Evolutionary conservation across 2,797 vertebrate species (phyloP).

Genomic region (Chloroceryle inda): DNA sequence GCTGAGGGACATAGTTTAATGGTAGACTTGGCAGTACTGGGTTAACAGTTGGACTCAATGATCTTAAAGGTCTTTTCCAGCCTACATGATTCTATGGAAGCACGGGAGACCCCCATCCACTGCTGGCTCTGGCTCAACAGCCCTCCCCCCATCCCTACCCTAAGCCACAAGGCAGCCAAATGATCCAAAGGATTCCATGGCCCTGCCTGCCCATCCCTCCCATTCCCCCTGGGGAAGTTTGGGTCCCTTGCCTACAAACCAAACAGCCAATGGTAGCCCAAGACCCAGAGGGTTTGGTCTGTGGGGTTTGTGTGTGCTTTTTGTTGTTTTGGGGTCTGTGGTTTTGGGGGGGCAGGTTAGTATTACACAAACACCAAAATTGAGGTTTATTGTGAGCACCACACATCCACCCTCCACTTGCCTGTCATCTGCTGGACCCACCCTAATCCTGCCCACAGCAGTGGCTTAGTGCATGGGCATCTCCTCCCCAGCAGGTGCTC

Average conservation of each 20-base stretch:
- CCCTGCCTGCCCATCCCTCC: background rate
- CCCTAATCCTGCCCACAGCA: background rate
- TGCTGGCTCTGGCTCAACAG: background rate
- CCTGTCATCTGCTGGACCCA: background rate
- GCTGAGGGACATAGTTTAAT: background rate
- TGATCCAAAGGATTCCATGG: background rate
- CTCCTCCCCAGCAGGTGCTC: slow-evolving; percentile 47
- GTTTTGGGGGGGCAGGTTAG: no score
- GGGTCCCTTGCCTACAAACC: background rate
- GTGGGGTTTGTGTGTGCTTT: no score
- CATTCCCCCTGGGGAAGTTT: background rate
- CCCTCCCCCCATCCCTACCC: background rate
- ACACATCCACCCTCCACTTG: background rate
- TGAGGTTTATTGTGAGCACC: slow-evolving; percentile 16
- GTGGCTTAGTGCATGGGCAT: background rate
- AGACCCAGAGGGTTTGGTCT: background rate
- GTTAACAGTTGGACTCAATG: background rate
- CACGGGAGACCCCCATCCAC: background rate
- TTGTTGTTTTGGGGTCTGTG: no score
- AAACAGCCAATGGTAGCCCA: background rate
- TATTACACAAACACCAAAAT: slow-evolving; percentile 38
- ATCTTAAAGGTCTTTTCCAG: background rate
- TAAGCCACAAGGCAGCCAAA: no score
- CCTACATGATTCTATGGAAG: background rate
- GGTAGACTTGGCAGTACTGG: background rate